Base-by-base conservation (phyloP, 1,140 invertebrate genomes). In the Drosophila triauraria region DNA sequence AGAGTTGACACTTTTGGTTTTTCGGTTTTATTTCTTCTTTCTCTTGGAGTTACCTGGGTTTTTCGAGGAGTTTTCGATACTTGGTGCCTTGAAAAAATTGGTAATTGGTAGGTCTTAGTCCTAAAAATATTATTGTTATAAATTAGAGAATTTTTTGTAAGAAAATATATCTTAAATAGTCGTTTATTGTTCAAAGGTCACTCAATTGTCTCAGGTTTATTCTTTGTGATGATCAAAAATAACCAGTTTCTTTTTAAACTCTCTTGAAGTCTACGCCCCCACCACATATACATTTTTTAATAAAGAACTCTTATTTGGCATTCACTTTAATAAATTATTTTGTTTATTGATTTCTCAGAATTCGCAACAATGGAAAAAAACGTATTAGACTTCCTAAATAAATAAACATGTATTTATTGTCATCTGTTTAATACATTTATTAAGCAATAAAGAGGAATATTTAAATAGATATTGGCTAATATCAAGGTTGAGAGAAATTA, bases 1-100 rank as follows among this genome's bases (percentile, higher is more conserved):
- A 82, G 88, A 91, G 88, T 91, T 91, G 90, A 90, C 90, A 91
- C 88, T 87, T 91, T 91, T 83, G 51, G 80, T 79, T 82, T 80
- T 87, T 87, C 40, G 64, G 40, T 17, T 44, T 38, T 53, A 10
- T 25, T 46, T 43, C 30, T 50, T 53, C 25, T 32, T 71, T 53
- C 20, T 23, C 38, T 27, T 10, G 2, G 32, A 8, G 32, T 38
- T 67, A 69, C 61, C 61, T 23, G 2, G 5, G 4, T 4, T 23
- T 8, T 20, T 4, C 0, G 1, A 20, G 2, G 4, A 25, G 13
- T 25, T 17, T 9, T 7, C 12, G n/a, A 23, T 17, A 25, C 15
- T 10, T 23, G 3, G 6, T 23, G 4, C 6, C 32, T 9, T 4
- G 10, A 32, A 32, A 25, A 30, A 20, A 20, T 27, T 27, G 27